Evolutionary conservation across 30 jellyfish, hydroid and myxozoan genomes (phyloP).

Genomic region (Rhopilema esculentum): DNA sequence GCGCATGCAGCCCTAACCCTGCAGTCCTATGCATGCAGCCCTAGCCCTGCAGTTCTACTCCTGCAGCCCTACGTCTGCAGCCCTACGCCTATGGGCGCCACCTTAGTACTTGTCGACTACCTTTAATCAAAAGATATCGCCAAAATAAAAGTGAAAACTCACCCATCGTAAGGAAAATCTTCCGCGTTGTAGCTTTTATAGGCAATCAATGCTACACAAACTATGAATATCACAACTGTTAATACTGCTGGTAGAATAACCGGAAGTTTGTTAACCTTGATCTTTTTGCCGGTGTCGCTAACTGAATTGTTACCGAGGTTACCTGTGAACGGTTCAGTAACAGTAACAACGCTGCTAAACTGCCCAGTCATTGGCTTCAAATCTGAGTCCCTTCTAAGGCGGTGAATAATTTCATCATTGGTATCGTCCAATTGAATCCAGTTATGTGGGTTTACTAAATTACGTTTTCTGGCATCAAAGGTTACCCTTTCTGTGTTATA

Average conservation of each 20-base stretch:
- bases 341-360: not conserved
- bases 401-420: not conserved
- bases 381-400: constrained; percentile 6
- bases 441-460: not conserved
- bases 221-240: constrained; percentile 68
- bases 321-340: not conserved
- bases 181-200: constrained; percentile 63
- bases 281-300: constrained; percentile 3
- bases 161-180: constrained; percentile 59
- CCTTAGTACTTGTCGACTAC: too few species aligned
- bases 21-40: too few species aligned
- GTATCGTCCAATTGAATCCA: not conserved
- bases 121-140: too few species aligned
- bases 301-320: constrained; percentile 30
- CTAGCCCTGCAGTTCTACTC: too few species aligned
- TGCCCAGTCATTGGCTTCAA: not conserved
- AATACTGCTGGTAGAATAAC: constrained; percentile 67
- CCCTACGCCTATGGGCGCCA: too few species aligned
- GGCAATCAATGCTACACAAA: constrained; percentile 67
- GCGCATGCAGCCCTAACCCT: too few species aligned
- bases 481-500: not conserved
- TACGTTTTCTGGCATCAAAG: not conserved
- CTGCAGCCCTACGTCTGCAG: too few species aligned
- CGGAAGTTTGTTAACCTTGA: constrained; percentile 46
- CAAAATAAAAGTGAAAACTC: too few species aligned